phyloP scores from a whole-genome alignment of 2,888 invertebrate genomes.

The Syrphus vitripennis region DNA sequence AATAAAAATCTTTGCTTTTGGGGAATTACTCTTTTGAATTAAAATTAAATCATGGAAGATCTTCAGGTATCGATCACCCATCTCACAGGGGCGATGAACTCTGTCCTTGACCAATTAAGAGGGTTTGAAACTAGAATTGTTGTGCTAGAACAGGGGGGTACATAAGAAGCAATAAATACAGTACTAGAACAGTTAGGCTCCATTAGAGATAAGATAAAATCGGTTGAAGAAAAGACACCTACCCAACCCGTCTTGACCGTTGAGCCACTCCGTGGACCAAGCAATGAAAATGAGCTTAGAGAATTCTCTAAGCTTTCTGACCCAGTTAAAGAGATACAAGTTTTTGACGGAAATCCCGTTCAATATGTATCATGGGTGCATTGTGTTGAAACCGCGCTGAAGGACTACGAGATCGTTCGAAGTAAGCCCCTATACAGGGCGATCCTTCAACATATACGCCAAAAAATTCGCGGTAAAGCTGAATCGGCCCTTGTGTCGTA shows the following conservation, averaged over 20 bases:
- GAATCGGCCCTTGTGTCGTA: background rate
- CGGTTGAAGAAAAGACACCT: background rate
- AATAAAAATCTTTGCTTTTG: background rate
- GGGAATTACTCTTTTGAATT: background rate
- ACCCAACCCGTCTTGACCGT: background rate
- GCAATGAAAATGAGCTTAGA: background rate
- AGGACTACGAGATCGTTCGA: background rate
- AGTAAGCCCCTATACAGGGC: background rate
- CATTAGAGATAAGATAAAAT: background rate
- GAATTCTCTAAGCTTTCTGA: slow-evolving; percentile 19
- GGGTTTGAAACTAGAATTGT: background rate
- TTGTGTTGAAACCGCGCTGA: slow-evolving; percentile 26
- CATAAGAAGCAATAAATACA: background rate
- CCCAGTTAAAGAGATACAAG: slow-evolving; percentile 22
- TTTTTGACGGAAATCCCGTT: slow-evolving; percentile 19
- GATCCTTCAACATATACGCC: background rate
- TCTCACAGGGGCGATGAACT: background rate
- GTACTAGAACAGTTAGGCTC: background rate
- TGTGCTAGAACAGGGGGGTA: background rate
- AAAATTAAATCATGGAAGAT: background rate
- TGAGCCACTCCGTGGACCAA: background rate
- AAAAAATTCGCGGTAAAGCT: background rate
- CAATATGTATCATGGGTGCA: slow-evolving; percentile 54
- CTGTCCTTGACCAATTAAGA: background rate
- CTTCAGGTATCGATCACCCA: background rate